Conservation (phyloP, 2,113 vertebrate species). For the Eublepharis macularius region DNA sequence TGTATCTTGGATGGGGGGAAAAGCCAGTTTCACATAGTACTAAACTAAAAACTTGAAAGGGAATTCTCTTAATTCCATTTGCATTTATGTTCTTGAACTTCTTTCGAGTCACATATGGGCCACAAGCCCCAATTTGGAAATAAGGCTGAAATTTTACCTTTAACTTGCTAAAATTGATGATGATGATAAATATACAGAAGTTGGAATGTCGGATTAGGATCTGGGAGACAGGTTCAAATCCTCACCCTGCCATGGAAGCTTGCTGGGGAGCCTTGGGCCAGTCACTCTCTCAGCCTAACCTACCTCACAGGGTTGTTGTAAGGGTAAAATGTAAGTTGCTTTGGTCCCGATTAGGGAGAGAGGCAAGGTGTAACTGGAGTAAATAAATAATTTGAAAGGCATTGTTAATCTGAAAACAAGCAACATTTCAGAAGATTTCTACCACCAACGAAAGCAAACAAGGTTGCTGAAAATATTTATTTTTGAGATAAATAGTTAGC, state of each 20-base stretch:
- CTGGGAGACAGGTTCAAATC: too few relatives aligned
- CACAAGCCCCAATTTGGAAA: neutral
- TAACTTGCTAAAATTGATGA: neutral
- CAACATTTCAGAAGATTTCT: neutral
- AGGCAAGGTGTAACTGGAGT: too few relatives aligned
- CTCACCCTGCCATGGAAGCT: too few relatives aligned
- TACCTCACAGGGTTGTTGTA: too few relatives aligned
- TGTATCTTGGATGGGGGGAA: neutral
- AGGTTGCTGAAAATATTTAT: slow-evolving; percentile 6
- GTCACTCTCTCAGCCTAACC: too few relatives aligned
- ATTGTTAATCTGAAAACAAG: neutral
- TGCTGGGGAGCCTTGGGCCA: too few relatives aligned
- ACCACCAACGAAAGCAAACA: neutral
- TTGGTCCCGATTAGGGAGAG: too few relatives aligned
- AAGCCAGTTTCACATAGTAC: neutral
- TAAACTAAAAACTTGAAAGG: neutral
- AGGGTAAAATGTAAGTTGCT: too few relatives aligned
- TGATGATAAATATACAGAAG: too few relatives aligned
- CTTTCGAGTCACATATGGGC: neutral
- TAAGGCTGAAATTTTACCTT: neutral
- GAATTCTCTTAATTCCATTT: neutral
- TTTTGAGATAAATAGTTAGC: neutral
- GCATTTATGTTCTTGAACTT: neutral
- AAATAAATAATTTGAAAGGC: neutral
- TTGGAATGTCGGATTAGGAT: too few relatives aligned